phyloP scores from a whole-genome alignment of 2,113 vertebrate species.

The Elaphurus davidianus region DNA sequence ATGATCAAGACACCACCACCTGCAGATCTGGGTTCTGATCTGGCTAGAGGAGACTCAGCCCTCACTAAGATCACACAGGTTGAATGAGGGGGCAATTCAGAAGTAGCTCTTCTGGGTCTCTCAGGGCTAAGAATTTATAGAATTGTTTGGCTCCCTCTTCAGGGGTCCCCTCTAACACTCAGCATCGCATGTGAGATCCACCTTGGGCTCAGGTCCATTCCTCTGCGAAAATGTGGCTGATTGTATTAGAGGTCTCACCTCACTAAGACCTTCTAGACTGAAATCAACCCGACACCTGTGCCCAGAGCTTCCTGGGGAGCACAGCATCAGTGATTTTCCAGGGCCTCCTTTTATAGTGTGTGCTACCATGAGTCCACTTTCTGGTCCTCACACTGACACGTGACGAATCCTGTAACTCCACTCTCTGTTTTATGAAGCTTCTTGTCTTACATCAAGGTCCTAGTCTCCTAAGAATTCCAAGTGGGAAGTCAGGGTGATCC shows the following conservation, averaged over 20 bases:
- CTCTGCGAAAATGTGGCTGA: background rate
- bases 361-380: background rate
- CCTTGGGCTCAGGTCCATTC: background rate
- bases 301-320: background rate
- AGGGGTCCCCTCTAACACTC: background rate
- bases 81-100: background rate
- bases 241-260: background rate
- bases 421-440: no score
- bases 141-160: background rate
- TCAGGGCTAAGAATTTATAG: background rate
- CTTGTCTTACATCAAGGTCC: no score
- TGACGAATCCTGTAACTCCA: no score
- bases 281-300: background rate
- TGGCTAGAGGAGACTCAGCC: background rate
- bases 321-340: background rate
- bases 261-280: background rate
- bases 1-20: background rate
- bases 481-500: no score
- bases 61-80: background rate
- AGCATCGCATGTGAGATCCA: background rate
- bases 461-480: no score
- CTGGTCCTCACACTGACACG: background rate
- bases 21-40: background rate
- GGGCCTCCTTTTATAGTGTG: background rate
- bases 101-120: background rate